These are phyloP conservation scores for Asbolus verrucosus DNA, from an alignment of 1,140 invertebrate species.

Conservation along the genomic window DNA sequence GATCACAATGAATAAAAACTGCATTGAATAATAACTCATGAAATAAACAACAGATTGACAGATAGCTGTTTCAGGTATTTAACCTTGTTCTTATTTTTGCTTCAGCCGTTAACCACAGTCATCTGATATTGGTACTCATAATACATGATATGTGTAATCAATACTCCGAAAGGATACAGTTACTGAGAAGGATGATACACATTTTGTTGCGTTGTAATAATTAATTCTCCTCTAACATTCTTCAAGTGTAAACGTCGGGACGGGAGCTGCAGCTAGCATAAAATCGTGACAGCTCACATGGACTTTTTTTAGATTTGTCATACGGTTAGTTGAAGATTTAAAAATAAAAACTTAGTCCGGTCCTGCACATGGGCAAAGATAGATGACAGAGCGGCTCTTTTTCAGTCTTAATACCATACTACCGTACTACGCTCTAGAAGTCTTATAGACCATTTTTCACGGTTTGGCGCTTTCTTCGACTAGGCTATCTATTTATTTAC, in stretches of 20 bases:
- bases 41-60: slow-evolving; percentile 5
- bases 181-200: slow-evolving; percentile 10
- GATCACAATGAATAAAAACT: slow-evolving; percentile 20
- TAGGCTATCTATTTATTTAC: slow-evolving; percentile 1
- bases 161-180: slow-evolving; percentile 8
- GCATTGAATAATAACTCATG: slow-evolving; percentile 5
- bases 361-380: slow-evolving; percentile 15
- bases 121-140: slow-evolving; percentile 15
- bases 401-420: not conserved
- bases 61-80: slow-evolving; percentile 22
- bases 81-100: slow-evolving; percentile 43
- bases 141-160: slow-evolving; percentile 3
- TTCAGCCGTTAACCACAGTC: slow-evolving; percentile 31
- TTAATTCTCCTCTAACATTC: too few relatives aligned
- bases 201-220: too few relatives aligned
- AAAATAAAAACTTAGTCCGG: not conserved
- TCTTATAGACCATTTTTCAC: slow-evolving; percentile 20
- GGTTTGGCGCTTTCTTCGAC: slow-evolving; percentile 7
- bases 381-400: not conserved
- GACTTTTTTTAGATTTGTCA: slow-evolving; percentile 4
- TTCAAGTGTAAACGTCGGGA: not conserved
- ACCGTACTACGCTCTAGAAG: slow-evolving; percentile 32
- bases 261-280: not conserved
- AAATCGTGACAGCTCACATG: too few relatives aligned
- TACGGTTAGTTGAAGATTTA: slow-evolving; percentile 5